Conservation (phyloP, 2,113 vertebrate species). For the Nipponia nippon region DNA sequence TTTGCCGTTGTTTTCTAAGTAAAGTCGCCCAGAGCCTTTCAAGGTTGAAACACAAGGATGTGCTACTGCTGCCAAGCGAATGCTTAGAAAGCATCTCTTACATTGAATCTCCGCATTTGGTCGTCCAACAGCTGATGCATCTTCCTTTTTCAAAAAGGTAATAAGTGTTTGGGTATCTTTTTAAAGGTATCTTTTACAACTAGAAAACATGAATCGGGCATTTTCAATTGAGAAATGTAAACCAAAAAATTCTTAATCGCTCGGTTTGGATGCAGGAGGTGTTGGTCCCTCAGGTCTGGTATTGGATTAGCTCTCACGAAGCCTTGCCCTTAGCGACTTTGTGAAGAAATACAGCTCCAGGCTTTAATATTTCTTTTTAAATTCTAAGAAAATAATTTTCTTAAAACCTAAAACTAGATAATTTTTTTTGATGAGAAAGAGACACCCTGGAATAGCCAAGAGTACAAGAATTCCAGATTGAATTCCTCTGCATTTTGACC, state of each 20-base stretch:
- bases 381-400: not conserved
- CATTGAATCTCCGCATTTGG: not conserved
- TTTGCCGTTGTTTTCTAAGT: not conserved
- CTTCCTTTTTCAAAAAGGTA: accelerated
- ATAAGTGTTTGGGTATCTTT: not conserved
- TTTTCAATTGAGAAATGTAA: not conserved
- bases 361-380: not conserved
- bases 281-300: not conserved
- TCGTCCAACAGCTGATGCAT: not conserved
- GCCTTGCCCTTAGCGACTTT: not conserved
- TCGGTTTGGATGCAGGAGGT: not conserved
- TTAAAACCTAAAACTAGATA: not conserved
- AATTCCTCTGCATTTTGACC: not conserved
- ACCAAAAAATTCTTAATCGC: not conserved
- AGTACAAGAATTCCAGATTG: not conserved
- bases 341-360: not conserved
- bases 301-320: not conserved
- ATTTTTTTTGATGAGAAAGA: not conserved
- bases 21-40: not conserved
- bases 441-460: not conserved
- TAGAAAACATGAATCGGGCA: not conserved
- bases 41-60: not conserved
- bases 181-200: not conserved
- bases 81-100: not conserved
- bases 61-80: not conserved